These are phyloP conservation scores for Arrhamphus sclerolepis DNA, from an alignment of 2,797 vertebrate genomes.

Conservation along the genomic window DNA sequence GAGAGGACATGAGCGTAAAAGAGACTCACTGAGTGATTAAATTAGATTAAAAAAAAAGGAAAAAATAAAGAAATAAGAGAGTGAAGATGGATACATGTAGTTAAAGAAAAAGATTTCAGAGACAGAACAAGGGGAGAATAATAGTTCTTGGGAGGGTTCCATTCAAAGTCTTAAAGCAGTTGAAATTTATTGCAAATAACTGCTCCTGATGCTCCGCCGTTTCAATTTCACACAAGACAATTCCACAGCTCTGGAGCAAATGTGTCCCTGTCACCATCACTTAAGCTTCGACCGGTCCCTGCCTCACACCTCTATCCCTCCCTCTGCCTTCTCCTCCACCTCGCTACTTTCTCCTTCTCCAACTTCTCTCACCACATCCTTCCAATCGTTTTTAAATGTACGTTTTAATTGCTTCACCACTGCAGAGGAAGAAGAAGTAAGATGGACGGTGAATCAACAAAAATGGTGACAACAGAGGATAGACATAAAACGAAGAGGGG, in stretches of 20 bases:
- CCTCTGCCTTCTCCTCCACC: conserved; percentile 19
- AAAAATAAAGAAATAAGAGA: conserved; percentile 8
- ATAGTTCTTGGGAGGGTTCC: not conserved
- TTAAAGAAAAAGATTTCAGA: conserved; percentile 2
- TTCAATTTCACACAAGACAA: conserved; percentile 85
- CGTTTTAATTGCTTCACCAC: conserved; percentile 47
- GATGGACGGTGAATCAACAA: conserved; percentile 29
- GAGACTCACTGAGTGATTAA: conserved; percentile 25
- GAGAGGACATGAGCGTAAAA: conserved; percentile 14
- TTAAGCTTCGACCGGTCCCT: conserved; percentile 65
- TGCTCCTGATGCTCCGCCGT: conserved; percentile 78
- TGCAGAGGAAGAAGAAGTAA: conserved; percentile 27
- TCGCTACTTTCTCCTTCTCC: conserved; percentile 14
- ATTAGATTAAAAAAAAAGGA: conserved; percentile 10
- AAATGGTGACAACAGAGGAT: conserved; percentile 27
- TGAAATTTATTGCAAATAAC: conserved; percentile 81
- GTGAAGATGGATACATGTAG: conserved; percentile 17
- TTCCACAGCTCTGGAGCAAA: conserved; percentile 80
- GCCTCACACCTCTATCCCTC: conserved; percentile 49
- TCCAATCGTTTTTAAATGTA: conserved; percentile 54
- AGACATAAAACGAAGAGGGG: not conserved
- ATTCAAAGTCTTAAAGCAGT: conserved; percentile 48
- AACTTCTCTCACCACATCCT: conserved; percentile 22
- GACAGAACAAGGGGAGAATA: conserved; percentile 3
- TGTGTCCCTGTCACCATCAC: conserved; percentile 81